Base-by-base conservation (phyloP, 2,797 vertebrate species). In the Antrozous pallidus region DNA sequence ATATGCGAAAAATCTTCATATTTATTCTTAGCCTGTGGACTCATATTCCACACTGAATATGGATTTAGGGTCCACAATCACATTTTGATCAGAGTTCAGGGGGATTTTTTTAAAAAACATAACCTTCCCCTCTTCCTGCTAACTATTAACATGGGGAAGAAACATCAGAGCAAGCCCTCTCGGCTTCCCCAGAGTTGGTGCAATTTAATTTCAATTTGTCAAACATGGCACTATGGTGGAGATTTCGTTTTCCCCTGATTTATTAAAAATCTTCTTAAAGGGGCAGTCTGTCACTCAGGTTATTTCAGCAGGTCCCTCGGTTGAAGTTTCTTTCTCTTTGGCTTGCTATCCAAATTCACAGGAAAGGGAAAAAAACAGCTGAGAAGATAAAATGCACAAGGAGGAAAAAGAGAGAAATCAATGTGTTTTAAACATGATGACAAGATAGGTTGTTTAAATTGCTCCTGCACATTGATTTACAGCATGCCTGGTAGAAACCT, bases 131-230 rank as follows among this genome's bases (percentile, higher is more conserved):
- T 96, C 80, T 87, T 92, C 86, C 91, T 95, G 61, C 86, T 95
- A 95, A 75, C 95, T 80, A 18, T 79, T 86, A 83, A 91, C 49
- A 95, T 89, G 77, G 93, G 94, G 84, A 94, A 92, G 91, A 98
- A 97, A 96, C 98, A 97, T 98, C 98, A 98, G 98, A 96, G 93
- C 94, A 96, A 95, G 92, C 98, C 98, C 98, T 98, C 98, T 97
- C 92, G 90, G 95, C 97, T 98, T 97, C 96, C 96, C 26, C 80
- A 95, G 96, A 97, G 98, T 98, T 97, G 96, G 96, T 96, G 94
- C 97, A 97, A 98, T 99, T 98, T 98, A 98, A 98, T 98, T 98
- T 98, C 97, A 97, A 98, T 98, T 98, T 98, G 97, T 98, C 98
- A 98, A 97, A 96, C 3, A 47, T 97, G 97, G 95, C 96, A 95